phyloP scores from a whole-genome alignment of 2,113 vertebrate species.

The Indicator indicator region DNA sequence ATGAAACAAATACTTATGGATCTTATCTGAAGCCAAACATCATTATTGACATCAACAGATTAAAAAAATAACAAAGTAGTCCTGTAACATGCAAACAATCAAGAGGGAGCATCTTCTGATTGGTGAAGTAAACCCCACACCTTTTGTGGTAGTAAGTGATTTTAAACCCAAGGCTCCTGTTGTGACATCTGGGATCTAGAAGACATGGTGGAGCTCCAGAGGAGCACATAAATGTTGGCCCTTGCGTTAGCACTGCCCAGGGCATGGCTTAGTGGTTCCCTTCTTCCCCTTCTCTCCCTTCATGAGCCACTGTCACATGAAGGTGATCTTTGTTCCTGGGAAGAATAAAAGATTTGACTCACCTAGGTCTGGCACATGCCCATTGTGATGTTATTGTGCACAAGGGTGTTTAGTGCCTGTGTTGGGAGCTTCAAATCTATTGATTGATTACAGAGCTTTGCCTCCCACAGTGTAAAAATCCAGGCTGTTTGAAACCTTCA shows the following conservation, averaged over 20 bases:
- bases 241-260: not conserved
- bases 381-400: not conserved
- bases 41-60: not conserved
- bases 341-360: not conserved
- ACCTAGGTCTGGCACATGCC: not conserved
- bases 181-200: not conserved
- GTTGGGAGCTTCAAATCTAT: not conserved
- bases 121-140: not conserved
- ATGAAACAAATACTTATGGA: not conserved
- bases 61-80: not conserved
- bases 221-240: not conserved
- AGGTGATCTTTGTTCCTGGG: not conserved
- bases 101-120: not conserved
- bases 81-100: rapidly evolving
- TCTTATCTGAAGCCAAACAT: not conserved
- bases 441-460: not conserved
- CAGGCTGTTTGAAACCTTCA: not conserved
- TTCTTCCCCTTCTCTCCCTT: not conserved
- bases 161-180: not conserved
- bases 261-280: rapidly evolving
- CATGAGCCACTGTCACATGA: not conserved
- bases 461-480: not conserved
- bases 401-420: not conserved
- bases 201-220: not conserved
- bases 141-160: not conserved